Evolutionary conservation across 2,113 vertebrate genomes (phyloP).

Genomic region (Callocephalon fimbriatum): DNA sequence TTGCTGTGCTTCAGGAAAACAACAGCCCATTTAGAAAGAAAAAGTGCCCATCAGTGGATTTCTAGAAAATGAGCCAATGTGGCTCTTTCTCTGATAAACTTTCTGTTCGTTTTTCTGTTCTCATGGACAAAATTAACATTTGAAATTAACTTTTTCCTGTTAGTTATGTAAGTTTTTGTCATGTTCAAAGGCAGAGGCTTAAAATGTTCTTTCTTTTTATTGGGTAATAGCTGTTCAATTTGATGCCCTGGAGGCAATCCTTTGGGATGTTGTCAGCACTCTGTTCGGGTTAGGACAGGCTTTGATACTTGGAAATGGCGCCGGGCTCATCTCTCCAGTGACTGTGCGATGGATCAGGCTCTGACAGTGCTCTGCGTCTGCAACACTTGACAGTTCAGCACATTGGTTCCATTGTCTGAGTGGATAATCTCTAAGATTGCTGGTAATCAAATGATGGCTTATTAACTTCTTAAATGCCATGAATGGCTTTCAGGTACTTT

Average conservation of each 20-base stretch:
- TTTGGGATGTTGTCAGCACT: background rate
- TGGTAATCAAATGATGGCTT: background rate
- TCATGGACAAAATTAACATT: background rate
- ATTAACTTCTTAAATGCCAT: background rate
- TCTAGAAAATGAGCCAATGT: background rate
- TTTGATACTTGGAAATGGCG: background rate
- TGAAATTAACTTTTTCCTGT: background rate
- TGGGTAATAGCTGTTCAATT: background rate
- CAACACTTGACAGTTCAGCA: background rate
- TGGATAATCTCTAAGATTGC: background rate
- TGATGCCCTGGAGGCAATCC: background rate
- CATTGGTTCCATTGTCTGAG: background rate
- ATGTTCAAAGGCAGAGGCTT: background rate
- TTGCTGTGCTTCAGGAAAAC: background rate
- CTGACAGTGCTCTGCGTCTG: background rate
- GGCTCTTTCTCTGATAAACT: background rate
- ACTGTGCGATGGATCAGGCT: background rate
- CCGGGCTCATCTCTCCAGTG: background rate
- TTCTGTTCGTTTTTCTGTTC: background rate
- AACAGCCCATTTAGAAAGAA: background rate
- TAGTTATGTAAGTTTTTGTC: background rate
- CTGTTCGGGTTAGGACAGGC: background rate
- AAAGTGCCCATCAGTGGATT: background rate
- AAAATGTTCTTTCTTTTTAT: background rate
- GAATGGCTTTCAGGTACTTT: background rate